Evolutionary conservation across 2,113 vertebrate genomes (phyloP).

Genomic region (Fukomys damarensis): DNA sequence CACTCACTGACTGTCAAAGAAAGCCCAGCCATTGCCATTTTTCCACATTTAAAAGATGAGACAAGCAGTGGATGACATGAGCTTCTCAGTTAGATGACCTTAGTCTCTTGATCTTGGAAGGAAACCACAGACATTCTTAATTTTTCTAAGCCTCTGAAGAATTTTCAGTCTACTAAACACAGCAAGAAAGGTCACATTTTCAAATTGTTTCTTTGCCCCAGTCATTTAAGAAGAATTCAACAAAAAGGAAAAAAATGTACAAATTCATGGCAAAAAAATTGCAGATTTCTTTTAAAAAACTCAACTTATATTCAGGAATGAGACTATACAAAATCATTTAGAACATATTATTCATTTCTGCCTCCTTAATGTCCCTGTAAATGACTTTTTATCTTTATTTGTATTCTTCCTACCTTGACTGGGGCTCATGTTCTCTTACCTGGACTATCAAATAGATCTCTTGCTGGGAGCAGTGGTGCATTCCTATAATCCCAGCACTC

Average conservation of each 20-base stretch:
- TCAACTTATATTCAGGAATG: slow-evolving; percentile 25
- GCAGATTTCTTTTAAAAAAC: slow-evolving; percentile 3
- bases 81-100: not conserved
- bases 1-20: not conserved
- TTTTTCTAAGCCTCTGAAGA: slow-evolving; percentile 61
- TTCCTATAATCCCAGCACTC: no score
- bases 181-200: slow-evolving; percentile 52
- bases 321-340: not conserved
- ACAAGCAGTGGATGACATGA: not conserved
- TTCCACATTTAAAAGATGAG: slow-evolving; percentile 4
- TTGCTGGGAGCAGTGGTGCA: no score
- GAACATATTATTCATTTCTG: not conserved
- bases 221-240: slow-evolving; percentile 56
- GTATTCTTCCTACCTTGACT: not conserved
- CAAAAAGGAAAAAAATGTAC: not conserved
- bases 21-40: not conserved
- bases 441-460: not conserved
- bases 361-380: not conserved
- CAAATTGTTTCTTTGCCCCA: slow-evolving; percentile 6
- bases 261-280: not conserved
- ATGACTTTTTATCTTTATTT: not conserved
- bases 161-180: slow-evolving; percentile 46
- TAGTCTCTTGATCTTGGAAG: slow-evolving; percentile 43
- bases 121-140: slow-evolving; percentile 42
- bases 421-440: not conserved